These are phyloP conservation scores for Caenorhabditis latens DNA, from an alignment of 1,140 invertebrate species.

Conservation along the genomic window DNA sequence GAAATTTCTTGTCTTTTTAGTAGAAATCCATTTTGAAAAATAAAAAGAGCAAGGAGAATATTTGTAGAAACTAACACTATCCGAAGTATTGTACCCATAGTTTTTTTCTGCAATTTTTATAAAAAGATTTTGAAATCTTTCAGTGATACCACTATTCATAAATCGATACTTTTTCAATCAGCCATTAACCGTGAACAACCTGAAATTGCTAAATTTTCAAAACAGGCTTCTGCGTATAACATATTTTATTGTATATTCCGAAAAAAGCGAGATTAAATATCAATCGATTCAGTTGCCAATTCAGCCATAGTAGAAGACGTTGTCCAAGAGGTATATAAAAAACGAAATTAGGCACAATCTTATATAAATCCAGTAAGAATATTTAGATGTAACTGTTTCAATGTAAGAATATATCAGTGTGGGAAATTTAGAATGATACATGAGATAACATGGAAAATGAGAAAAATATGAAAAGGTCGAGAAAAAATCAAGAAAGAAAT, in stretches of 20 bases:
- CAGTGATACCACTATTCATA: not conserved
- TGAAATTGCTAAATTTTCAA: not conserved
- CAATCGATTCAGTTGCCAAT: too few relatives aligned
- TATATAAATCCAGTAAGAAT: too few relatives aligned
- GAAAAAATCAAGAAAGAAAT: too few relatives aligned
- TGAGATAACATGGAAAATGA: too few relatives aligned
- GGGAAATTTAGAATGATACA: too few relatives aligned
- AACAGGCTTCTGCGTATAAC: not conserved
- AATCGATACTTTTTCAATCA: slow-evolving; percentile 2
- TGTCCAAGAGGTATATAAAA: too few relatives aligned
- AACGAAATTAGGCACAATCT: too few relatives aligned
- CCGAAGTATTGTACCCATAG: slow-evolving; percentile 12
- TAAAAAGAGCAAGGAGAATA: slow-evolving; percentile 59
- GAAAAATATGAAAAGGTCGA: too few relatives aligned
- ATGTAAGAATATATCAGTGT: too few relatives aligned
- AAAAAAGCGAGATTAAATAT: too few relatives aligned
- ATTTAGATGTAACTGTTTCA: too few relatives aligned
- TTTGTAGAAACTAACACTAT: slow-evolving; percentile 40
- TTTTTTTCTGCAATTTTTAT: not conserved
- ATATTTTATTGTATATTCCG: not conserved
- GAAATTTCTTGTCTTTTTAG: slow-evolving; percentile 65
- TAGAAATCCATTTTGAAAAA: slow-evolving; percentile 68
- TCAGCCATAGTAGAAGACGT: too few relatives aligned
- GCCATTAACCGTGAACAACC: not conserved
- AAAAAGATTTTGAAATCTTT: not conserved